phyloP scores from a whole-genome alignment of 2,113 vertebrate genomes.

The Cervus canadensis region DNA sequence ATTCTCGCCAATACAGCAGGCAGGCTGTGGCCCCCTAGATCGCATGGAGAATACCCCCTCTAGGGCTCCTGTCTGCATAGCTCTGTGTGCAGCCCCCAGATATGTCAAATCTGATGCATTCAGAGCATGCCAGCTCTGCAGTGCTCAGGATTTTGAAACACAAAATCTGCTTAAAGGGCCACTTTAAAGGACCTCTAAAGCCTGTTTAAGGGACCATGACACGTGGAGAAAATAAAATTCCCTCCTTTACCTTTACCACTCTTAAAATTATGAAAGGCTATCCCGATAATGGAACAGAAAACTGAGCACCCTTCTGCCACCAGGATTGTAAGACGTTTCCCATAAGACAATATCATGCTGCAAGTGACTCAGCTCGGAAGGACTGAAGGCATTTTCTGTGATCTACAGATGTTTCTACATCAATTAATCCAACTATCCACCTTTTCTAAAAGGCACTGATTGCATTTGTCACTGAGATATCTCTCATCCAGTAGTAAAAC shows the following conservation, averaged over 20 bases:
- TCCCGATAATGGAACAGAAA: background rate
- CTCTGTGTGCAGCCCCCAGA: background rate
- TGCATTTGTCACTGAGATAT: background rate
- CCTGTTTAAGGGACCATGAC: background rate
- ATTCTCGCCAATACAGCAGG: background rate
- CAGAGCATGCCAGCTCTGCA: background rate
- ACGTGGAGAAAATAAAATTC: background rate
- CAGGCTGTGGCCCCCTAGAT: background rate
- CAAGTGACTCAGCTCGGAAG: background rate
- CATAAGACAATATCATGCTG: background rate
- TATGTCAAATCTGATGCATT: background rate
- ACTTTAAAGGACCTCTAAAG: background rate
- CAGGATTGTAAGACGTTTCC: background rate
- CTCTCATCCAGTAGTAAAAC: background rate
- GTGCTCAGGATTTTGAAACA: background rate
- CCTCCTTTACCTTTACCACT: background rate
- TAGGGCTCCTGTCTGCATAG: background rate
- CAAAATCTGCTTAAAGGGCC: background rate
- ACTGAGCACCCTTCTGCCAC: background rate
- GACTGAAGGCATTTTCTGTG: background rate
- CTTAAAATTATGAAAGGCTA: background rate
- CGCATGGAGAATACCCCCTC: background rate
- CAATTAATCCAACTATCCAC: no score
- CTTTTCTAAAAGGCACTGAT: background rate
- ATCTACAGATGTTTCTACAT: background rate